Evolutionary conservation across 1,140 invertebrate genomes (phyloP).

Genomic region (Probaryconus sp.): DNA sequence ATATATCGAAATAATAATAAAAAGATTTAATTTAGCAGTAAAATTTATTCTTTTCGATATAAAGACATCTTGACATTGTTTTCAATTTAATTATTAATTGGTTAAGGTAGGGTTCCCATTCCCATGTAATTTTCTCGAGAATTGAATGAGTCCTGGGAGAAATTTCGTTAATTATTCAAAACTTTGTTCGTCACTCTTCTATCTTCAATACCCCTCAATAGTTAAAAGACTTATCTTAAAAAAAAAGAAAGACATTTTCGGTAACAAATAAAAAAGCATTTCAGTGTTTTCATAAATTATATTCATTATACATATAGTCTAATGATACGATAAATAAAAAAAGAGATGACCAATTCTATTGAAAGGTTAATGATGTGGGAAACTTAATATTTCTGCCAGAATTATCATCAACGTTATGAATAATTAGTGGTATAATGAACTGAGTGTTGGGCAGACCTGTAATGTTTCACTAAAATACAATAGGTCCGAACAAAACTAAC

Average conservation of each 20-base stretch:
- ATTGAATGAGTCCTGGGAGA: slow-evolving; percentile 44
- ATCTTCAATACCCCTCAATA: slow-evolving; percentile 47
- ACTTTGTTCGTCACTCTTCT: slow-evolving; percentile 23
- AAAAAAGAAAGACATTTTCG: no score
- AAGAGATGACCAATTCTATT: no score
- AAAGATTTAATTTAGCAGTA: no score
- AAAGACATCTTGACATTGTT: slow-evolving; percentile 14
- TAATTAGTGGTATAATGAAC: slow-evolving; percentile 79
- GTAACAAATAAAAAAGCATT: slow-evolving; percentile 54
- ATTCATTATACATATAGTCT: slow-evolving; percentile 47
- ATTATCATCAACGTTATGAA: slow-evolving; percentile 74
- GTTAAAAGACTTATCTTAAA: slow-evolving; percentile 51
- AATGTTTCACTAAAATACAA: slow-evolving; percentile 75
- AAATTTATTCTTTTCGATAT: slow-evolving; percentile 22
- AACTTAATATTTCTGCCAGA: slow-evolving; percentile 72
- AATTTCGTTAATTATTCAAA: slow-evolving; percentile 57
- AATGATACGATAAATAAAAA: no score
- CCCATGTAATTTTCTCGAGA: slow-evolving; percentile 36
- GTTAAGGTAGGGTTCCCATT: neutral
- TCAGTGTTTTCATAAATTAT: slow-evolving; percentile 57
- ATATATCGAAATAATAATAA: no score
- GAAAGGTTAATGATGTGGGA: no score
- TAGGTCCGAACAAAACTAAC: slow-evolving; percentile 69
- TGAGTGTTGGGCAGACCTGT: slow-evolving; percentile 76
- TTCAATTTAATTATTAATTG: slow-evolving; percentile 50